Evolutionary conservation across 2,888 invertebrate genomes (phyloP).

Genomic region (Eremobia ochroleuca): DNA sequence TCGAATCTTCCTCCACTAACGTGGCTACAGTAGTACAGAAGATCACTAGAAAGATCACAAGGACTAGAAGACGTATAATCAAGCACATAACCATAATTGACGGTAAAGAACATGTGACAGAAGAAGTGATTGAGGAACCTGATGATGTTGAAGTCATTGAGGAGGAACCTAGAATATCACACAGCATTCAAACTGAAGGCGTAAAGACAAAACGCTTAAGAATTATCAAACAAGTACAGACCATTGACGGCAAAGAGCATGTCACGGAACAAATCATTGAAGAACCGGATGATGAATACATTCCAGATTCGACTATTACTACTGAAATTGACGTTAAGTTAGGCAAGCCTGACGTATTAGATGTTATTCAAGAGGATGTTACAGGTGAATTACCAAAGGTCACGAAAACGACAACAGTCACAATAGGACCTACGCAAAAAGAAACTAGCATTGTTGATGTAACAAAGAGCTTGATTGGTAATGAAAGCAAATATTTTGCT

Average conservation of each 20-base stretch:
- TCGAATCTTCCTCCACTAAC: constrained; percentile 77
- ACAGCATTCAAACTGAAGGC: constrained; percentile 78
- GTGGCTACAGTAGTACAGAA: constrained; percentile 94
- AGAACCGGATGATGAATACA: constrained; percentile 83
- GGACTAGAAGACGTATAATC: constrained; percentile 94
- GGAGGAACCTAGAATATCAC: constrained; percentile 88
- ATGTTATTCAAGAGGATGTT: constrained; percentile 48
- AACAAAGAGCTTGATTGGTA: constrained; percentile 66
- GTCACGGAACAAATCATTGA: constrained; percentile 94
- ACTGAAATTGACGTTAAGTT: constrained; percentile 79
- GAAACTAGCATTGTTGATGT: constrained; percentile 42
- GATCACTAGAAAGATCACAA: constrained; percentile 94
- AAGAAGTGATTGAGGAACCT: constrained; percentile 96
- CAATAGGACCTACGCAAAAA: constrained; percentile 31
- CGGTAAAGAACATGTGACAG: constrained; percentile 95
- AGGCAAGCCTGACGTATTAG: constrained; percentile 52
- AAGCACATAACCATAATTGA: constrained; percentile 94
- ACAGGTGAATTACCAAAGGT: constrained; percentile 25
- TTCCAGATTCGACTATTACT: constrained; percentile 78
- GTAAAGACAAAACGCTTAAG: constrained; percentile 84
- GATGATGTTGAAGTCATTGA: constrained; percentile 94
- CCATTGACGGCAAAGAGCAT: constrained; percentile 94
- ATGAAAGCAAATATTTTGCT: constrained; percentile 67
- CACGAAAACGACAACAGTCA: constrained; percentile 47
- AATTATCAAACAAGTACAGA: constrained; percentile 92